A percentile compares a stretch with the other conserved stretches of the same genome.
Evolutionary conservation across 2,113 vertebrate species (phyloP).

Genomic region (Tragelaphus buxtoni): DNA sequence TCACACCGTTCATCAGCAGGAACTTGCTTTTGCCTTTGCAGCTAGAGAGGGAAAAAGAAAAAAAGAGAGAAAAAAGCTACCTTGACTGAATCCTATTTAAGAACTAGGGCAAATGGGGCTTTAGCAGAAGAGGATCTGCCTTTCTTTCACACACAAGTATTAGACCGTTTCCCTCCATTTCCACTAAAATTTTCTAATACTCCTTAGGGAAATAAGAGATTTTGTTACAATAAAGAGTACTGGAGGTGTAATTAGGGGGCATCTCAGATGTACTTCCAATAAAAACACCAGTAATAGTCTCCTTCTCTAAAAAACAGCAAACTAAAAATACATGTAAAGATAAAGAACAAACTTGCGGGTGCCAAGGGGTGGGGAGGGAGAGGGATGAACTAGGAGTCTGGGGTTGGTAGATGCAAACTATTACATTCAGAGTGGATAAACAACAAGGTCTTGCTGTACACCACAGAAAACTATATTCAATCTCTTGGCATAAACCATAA

Average conservation of each 20-base stretch:
- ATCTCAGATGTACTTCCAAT: neutral
- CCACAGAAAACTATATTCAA: neutral
- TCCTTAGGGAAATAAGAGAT: neutral
- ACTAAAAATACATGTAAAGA: neutral
- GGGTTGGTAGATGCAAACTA: neutral
- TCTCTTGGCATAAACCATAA: neutral
- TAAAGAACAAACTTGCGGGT: neutral
- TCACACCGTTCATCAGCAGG: neutral
- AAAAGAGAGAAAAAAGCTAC: neutral
- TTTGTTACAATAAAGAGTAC: neutral
- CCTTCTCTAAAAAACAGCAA: neutral
- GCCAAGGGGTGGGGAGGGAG: neutral
- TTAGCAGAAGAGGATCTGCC: constrained; percentile 38
- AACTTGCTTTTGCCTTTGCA: neutral
- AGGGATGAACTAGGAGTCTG: neutral
- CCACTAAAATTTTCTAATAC: neutral
- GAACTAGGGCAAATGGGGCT: constrained; percentile 46
- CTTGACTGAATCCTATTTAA: constrained; percentile 28
- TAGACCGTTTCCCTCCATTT: neutral
- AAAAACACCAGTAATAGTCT: neutral
- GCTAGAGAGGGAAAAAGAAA: neutral
- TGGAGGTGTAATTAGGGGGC: neutral
- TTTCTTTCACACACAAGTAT: constrained; percentile 1
- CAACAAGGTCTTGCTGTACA: neutral
- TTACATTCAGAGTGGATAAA: neutral